Percentiles rank a stretch among this genome's conserved stretches.
Evolutionary conservation across 2,797 vertebrate genomes (phyloP).

Genomic region (Myotis planiceps): DNA sequence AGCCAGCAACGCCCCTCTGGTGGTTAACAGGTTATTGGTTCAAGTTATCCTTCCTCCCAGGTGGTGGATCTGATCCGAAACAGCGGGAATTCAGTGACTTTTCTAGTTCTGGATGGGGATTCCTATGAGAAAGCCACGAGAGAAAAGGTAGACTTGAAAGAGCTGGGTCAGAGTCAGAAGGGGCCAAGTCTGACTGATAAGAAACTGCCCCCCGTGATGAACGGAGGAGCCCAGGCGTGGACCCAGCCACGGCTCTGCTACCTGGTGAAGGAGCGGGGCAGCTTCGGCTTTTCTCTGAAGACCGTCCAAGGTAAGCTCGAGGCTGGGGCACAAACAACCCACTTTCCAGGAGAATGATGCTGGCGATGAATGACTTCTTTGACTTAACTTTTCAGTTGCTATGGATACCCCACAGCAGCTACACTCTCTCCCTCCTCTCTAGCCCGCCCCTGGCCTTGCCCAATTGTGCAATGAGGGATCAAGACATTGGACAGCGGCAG

Average conservation of each 20-base stretch:
- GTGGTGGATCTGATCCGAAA: slow-evolving; percentile 92
- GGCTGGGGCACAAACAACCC: no score
- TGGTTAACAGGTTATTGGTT: background rate
- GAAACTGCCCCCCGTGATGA: slow-evolving; percentile 72
- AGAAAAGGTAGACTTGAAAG: slow-evolving; percentile 86
- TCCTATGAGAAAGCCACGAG: slow-evolving; percentile 91
- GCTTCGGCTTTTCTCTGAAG: slow-evolving; percentile 94
- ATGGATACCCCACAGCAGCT: background rate
- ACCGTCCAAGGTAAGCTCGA: slow-evolving; percentile 89
- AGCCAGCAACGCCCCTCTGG: background rate
- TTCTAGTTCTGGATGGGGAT: slow-evolving; percentile 91
- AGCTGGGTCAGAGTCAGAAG: slow-evolving; percentile 73
- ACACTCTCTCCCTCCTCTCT: accelerated
- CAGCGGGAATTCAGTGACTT: slow-evolving; percentile 88
- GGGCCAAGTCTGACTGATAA: slow-evolving; percentile 42
- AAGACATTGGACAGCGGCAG: background rate
- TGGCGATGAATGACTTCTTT: background rate
- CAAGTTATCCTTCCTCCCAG: slow-evolving; percentile 80
- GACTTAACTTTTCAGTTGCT: background rate
- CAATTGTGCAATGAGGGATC: background rate
- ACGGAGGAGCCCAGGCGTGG: slow-evolving; percentile 68
- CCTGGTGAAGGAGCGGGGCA: slow-evolving; percentile 88
- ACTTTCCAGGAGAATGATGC: background rate
- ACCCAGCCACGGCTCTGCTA: slow-evolving; percentile 93
- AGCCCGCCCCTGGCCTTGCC: background rate